Evolutionary conservation across 1,140 invertebrate genomes (phyloP), one percentile per base, ranked within the genome.

Genomic region (Rhyzopertha dominica): DNA sequence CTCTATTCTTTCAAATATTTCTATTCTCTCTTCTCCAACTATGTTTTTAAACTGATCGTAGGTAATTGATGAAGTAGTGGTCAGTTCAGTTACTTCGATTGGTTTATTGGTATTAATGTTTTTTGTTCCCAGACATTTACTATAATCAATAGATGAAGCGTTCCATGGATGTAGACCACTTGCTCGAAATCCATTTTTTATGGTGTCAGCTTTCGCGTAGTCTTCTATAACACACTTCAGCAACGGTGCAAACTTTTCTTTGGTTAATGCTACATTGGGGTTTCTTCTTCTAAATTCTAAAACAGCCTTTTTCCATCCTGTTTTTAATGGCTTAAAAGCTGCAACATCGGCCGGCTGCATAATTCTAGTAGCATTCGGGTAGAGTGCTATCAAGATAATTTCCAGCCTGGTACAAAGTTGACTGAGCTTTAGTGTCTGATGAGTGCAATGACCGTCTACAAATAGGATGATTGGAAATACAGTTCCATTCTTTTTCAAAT

Each of bases 401-500:
- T 51, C 26, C 30, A 62, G 38, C 28, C 56, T 28, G 12, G 17
- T 24, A 48, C 65, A 68, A 16, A 67, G 49, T 18, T 56, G 26
- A 18, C 46, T 57, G 2, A 59, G 19, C 25, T 63, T 23, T n/a
- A 54, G 47, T 14, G 55, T 53, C 4, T 62, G 14, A 35, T 66
- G 62, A 20, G 54, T 54, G 17, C 26, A 54, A 47, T 68, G 65
- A 4, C 62, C 64, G 49, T 68, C 67, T 8, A 68, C 34, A 55
- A 65, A 69, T 8, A 70, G 36, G 4, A 67, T 56, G 10, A 68
- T 49, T 8, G 66, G 66, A 43, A 54, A 54, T 32, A 47, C 40
- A 12, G 59, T 48, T 3, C 22, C 16, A 5, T 42, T 41, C 56
- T 45, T 49, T 22, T 38, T 31, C 20, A 69, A 32, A 39, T 56